Evolutionary conservation across 2,888 invertebrate species (phyloP), one percentile per base, ranked within the genome.

Genomic region (Callinectes sapidus): DNA sequence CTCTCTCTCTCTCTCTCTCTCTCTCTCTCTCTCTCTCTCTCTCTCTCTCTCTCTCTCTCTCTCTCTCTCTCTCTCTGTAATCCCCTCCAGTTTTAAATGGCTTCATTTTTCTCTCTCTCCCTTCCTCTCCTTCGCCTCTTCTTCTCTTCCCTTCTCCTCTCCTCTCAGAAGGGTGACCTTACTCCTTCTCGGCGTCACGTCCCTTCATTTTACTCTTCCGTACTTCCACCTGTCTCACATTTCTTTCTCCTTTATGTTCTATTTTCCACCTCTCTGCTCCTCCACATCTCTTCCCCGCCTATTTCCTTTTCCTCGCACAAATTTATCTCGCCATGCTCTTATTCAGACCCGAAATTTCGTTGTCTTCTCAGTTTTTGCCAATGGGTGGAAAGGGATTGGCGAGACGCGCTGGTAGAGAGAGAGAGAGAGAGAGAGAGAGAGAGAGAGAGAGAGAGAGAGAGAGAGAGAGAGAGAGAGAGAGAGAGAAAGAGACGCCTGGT

Each of bases 1-100:
- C 89, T 89, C 89, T 89, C 66, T 66, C 89, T 89, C 61, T 66
- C 89, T 89, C 89, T 89, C 89, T 89, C 89, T 89, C 89, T 89
- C 89, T 89, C 89, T 89, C 66, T 89, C 89, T 55, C 89, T 89
- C 89, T 89, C 61, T 89, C 89, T 87, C 89, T 89, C 89, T 61
- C 61, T 89, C 89, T 88, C 54, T 54, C 88, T 88, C 88, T 54
- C 87, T 87, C 87, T 86, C 87, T 87, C 87, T 87, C 48, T 87
- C 87, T 87, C 48, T 87, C 88, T 88, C 88, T 88, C 88, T 55
- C 48, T 87, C 87, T 66, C 87, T 88, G 32, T 87, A 71, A 71
- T 87, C 87, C 87, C 54, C 87, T 54, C 48, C 87, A n/a, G n/a
- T 87, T 87, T 54, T 28, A 87, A 87, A 87, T 48, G 87, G 87